phyloP scores from a whole-genome alignment of 2,888 invertebrate species.

The Troides helena region DNA sequence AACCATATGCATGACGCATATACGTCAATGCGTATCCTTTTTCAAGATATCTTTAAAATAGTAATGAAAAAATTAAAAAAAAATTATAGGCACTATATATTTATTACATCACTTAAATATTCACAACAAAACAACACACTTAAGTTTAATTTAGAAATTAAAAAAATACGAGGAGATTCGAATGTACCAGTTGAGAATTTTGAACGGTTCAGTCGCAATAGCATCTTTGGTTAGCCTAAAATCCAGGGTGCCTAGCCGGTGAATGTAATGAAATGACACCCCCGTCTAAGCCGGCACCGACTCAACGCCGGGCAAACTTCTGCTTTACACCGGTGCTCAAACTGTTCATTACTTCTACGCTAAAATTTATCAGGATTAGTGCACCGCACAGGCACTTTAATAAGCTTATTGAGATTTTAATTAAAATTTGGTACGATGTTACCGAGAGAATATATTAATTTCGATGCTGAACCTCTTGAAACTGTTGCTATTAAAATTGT shows the following conservation, averaged over 20 bases:
- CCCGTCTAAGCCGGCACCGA: constrained; percentile 47
- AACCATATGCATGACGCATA: too few species aligned
- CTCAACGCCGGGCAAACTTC: constrained; percentile 44
- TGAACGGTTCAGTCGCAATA: constrained; percentile 23
- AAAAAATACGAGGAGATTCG: neutral
- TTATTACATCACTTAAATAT: too few species aligned
- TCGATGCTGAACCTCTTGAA: constrained; percentile 8
- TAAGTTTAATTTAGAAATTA: too few species aligned
- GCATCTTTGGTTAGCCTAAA: constrained; percentile 34
- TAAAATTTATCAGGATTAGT: constrained; percentile 30
- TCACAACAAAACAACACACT: neutral
- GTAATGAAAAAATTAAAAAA: neutral
- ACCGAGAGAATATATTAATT: constrained; percentile 19
- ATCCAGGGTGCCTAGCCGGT: constrained; percentile 42
- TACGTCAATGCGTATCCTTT: neutral
- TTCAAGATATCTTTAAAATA: neutral
- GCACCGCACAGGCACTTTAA: constrained; percentile 26
- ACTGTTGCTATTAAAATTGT: constrained; percentile 10
- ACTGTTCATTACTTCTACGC: constrained; percentile 32
- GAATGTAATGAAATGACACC: constrained; percentile 44
- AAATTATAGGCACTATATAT: neutral
- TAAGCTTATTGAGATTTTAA: constrained; percentile 30
- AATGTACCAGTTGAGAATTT: constrained; percentile 6
- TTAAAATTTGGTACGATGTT: constrained; percentile 24
- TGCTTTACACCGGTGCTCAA: constrained; percentile 44